A percentile compares a stretch with the other conserved stretches of the same genome.
phyloP scores from a whole-genome alignment of 2,797 vertebrate genomes.

The Eurystomus glaucurus region DNA sequence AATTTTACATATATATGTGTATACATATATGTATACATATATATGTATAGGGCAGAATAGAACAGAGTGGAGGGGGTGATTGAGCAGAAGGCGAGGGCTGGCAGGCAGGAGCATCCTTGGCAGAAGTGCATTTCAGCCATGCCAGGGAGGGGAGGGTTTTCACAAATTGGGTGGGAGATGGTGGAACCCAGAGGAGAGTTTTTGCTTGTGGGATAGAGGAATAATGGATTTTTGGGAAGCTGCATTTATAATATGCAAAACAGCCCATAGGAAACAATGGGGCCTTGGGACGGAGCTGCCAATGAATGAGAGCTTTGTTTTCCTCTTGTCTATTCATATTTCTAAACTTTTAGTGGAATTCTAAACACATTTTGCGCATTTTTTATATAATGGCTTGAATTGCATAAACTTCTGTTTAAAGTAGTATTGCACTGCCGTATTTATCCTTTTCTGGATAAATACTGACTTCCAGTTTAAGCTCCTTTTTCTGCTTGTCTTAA shows the following conservation, averaged over 20 bases:
- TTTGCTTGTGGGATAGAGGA: background rate
- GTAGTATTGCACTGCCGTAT: background rate
- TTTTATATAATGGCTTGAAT: background rate
- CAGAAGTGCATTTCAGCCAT: background rate
- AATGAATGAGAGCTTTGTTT: conserved; percentile 76
- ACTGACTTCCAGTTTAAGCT: conserved; percentile 47
- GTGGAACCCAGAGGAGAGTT: background rate
- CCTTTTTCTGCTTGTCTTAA: conserved; percentile 42
- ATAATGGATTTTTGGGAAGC: conserved; percentile 66
- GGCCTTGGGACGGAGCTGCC: conserved; percentile 56
- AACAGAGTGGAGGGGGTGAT: background rate
- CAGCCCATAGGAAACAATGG: conserved; percentile 63
- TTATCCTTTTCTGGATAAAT: conserved; percentile 28
- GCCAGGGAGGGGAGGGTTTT: background rate
- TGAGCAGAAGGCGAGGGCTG: background rate
- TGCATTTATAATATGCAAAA: conserved; percentile 60
- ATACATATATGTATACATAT: background rate
- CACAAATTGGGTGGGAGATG: background rate
- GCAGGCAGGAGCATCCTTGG: background rate
- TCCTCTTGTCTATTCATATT: conserved; percentile 64
- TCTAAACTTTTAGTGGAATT: conserved; percentile 60
- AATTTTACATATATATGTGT: too few relatives aligned
- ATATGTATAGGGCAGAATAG: background rate
- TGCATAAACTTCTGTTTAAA: conserved; percentile 15
- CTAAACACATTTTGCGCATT: conserved; percentile 58